phyloP scores from a whole-genome alignment of 1,140 invertebrate genomes.

The Lucilia sericata region DNA sequence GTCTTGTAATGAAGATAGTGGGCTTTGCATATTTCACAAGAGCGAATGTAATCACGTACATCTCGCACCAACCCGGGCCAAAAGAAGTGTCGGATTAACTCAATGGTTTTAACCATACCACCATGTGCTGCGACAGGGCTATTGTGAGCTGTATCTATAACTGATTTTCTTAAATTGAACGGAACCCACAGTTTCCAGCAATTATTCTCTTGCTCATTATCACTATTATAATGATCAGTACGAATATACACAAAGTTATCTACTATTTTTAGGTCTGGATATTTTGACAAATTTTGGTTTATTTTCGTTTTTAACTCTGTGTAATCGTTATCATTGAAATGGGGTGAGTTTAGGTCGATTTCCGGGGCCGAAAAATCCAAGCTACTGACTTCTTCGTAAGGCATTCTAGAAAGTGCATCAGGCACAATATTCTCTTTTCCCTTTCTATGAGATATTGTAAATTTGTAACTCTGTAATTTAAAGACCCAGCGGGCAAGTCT shows the following conservation, averaged over 20 bases:
- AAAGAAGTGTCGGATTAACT: conserved; percentile 10
- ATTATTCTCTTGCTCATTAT: too few species aligned
- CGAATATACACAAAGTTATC: too few species aligned
- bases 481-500: neutral
- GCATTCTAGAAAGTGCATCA: too few species aligned
- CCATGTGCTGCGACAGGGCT: neutral
- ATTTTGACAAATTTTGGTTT: conserved; percentile 48
- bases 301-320: conserved; percentile 44
- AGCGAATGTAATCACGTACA: neutral
- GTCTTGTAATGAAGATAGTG: neutral
- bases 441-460: too few species aligned
- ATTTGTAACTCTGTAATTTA: neutral
- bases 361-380: neutral
- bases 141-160: too few species aligned
- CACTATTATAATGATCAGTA: too few species aligned
- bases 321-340: conserved; percentile 25
- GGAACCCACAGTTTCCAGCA: too few species aligned
- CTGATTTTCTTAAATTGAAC: neutral
- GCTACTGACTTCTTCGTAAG: too few species aligned
- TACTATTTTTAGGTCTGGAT: conserved; percentile 32
- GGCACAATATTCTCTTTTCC: too few species aligned
- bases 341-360: conserved; percentile 1
- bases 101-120: neutral
- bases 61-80: conserved; percentile 44
- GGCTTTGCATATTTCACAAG: neutral